These are phyloP conservation scores for Achlya flavicornis DNA, from an alignment of 2,888 invertebrate species.

Conservation along the genomic window DNA sequence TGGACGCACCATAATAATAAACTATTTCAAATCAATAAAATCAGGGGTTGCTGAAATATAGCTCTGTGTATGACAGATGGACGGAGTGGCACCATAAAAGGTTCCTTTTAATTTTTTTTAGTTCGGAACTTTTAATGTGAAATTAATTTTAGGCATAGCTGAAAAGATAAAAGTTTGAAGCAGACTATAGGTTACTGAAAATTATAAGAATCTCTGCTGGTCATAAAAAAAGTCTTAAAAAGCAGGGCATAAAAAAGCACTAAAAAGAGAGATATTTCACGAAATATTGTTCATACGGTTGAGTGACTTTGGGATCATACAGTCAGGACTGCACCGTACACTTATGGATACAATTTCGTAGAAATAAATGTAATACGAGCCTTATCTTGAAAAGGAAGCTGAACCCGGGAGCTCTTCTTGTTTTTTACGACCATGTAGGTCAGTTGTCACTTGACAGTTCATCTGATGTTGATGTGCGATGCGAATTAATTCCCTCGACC, in stretches of 20 bases:
- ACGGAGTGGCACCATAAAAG: too few relatives aligned
- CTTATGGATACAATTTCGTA: slow-evolving; percentile 31
- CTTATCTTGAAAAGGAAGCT: slow-evolving; percentile 29
- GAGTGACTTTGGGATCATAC: not conserved
- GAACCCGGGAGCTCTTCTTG: slow-evolving; percentile 35
- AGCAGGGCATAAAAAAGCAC: not conserved
- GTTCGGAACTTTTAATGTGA: too few relatives aligned
- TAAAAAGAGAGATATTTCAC: not conserved
- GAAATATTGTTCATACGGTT: slow-evolving; percentile 2
- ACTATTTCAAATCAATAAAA: too few relatives aligned
- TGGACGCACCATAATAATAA: too few relatives aligned
- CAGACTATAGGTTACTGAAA: not conserved
- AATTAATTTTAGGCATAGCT: too few relatives aligned
- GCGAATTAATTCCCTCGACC: slow-evolving; percentile 46
- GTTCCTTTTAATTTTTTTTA: too few relatives aligned
- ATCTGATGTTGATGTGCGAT: slow-evolving; percentile 23
- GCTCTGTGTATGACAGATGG: too few relatives aligned
- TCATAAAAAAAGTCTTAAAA: not conserved
- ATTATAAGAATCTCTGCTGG: not conserved
- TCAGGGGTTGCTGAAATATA: too few relatives aligned
- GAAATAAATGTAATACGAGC: slow-evolving; percentile 27
- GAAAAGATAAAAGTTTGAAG: too few relatives aligned
- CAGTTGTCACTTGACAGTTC: slow-evolving; percentile 25
- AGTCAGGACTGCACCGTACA: not conserved
- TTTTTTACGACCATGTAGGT: slow-evolving; percentile 44